These are phyloP conservation scores for Paralichthys olivaceus DNA, from an alignment of 2,113 vertebrate species.

Conservation along the genomic window DNA sequence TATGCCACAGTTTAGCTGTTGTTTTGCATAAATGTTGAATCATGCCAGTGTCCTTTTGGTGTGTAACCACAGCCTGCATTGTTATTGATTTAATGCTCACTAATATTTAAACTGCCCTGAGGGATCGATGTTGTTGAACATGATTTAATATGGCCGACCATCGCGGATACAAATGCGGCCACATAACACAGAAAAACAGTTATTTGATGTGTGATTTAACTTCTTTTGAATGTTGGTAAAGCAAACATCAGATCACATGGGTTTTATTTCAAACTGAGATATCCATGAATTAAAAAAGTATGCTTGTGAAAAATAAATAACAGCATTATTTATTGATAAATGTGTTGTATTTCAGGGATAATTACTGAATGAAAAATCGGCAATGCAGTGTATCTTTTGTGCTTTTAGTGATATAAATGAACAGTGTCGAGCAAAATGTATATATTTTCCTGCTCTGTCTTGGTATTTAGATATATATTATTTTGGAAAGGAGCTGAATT, in stretches of 20 bases:
- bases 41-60: constrained; percentile 78
- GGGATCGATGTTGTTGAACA: constrained; percentile 76
- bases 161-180: constrained; percentile 61
- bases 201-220: constrained; percentile 53
- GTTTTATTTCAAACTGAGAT: constrained; percentile 28
- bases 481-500: constrained; percentile 28
- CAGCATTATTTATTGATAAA: neutral
- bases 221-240: constrained; percentile 38
- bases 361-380: neutral
- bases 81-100: constrained; percentile 83
- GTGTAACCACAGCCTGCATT: constrained; percentile 75
- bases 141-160: constrained; percentile 72
- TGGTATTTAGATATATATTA: neutral
- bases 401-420: neutral
- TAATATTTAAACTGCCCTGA: constrained; percentile 81
- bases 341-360: neutral
- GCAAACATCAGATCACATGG: constrained; percentile 13
- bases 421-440: neutral
- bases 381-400: too few species aligned
- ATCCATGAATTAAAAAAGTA: neutral
- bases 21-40: constrained; percentile 84
- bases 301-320: neutral
- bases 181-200: constrained; percentile 60
- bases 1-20: constrained; percentile 81
- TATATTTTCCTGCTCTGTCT: neutral